phyloP scores from a whole-genome alignment of 1,140 invertebrate genomes.

The Drosophila biarmipes region DNA sequence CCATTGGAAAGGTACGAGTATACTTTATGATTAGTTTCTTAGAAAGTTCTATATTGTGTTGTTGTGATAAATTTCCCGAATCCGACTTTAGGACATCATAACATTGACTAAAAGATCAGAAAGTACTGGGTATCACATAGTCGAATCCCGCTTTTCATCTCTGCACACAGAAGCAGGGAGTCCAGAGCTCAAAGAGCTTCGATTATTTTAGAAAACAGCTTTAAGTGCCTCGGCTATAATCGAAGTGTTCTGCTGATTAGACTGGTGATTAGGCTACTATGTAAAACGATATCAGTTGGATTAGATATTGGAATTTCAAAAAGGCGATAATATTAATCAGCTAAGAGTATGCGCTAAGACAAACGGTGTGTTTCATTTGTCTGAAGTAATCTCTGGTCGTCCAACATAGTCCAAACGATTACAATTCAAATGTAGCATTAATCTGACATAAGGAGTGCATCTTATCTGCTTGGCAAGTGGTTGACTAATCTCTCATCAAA shows the following conservation, averaged over 20 bases:
- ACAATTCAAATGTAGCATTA: conserved; percentile 11
- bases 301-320: conserved; percentile 36
- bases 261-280: conserved; percentile 3
- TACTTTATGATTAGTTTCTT: not conserved
- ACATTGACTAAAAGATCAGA: not conserved
- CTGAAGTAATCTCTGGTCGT: not conserved
- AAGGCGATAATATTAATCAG: conserved; percentile 31
- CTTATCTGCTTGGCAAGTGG: not conserved
- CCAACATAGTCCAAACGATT: not conserved
- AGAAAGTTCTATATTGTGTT: not conserved
- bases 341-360: not conserved
- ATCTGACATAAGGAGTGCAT: conserved; percentile 11
- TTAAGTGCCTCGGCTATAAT: conserved; percentile 17
- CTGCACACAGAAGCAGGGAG: not conserved
- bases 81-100: too few relatives aligned
- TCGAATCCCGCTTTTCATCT: not conserved
- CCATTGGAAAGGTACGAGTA: not conserved
- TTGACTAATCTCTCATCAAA: conserved; percentile 15
- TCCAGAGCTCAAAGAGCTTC: conserved; percentile 4
- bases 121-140: not conserved
- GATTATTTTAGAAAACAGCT: conserved; percentile 4
- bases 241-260: conserved; percentile 16
- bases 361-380: not conserved
- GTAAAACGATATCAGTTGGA: conserved; percentile 11
- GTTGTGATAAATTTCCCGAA: too few relatives aligned